A percentile compares a stretch with the other conserved stretches of the same genome.
These are phyloP conservation scores for Reinhardtius hippoglossoides DNA, from an alignment of 2,113 vertebrate species.

Conservation along the genomic window DNA sequence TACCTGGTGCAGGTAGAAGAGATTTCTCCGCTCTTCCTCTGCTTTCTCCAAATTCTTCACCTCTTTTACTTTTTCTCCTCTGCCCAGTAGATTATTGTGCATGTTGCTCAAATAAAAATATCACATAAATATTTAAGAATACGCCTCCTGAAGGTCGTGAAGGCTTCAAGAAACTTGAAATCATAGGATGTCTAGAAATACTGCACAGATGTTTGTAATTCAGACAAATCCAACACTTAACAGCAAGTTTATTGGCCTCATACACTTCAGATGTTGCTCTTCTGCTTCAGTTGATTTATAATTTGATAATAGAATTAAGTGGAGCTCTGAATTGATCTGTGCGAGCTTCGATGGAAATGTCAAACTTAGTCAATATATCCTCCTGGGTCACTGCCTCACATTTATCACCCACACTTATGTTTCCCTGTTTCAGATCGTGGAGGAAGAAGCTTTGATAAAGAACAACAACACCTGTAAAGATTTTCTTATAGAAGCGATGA, in stretches of 20 bases:
- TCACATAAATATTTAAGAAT: no score
- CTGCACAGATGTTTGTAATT: no score
- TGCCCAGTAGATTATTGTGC: background rate
- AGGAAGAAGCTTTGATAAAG: slow-evolving; percentile 96
- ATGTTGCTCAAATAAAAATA: background rate
- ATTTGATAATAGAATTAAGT: background rate
- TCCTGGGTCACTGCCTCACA: no score
- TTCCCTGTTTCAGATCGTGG: slow-evolving; percentile 86
- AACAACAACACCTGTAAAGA: slow-evolving; percentile 99
- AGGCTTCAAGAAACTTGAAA: no score
- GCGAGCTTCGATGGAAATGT: background rate
- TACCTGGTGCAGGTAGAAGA: slow-evolving; percentile 93
- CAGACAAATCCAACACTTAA: no score
- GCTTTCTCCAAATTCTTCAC: background rate
- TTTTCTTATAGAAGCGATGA: slow-evolving; percentile 98
- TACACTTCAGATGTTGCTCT: no score
- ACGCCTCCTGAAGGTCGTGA: no score
- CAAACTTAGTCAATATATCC: no score
- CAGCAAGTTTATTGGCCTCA: no score
- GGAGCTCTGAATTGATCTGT: no score
- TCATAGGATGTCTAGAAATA: no score
- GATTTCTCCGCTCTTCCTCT: background rate
- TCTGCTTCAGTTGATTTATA: no score
- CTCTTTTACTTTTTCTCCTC: background rate
- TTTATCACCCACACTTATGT: background rate